phyloP scores from a whole-genome alignment of 37 sponge, comb jelly and placozoan genomes.

The Axinella damicornis region DNA sequence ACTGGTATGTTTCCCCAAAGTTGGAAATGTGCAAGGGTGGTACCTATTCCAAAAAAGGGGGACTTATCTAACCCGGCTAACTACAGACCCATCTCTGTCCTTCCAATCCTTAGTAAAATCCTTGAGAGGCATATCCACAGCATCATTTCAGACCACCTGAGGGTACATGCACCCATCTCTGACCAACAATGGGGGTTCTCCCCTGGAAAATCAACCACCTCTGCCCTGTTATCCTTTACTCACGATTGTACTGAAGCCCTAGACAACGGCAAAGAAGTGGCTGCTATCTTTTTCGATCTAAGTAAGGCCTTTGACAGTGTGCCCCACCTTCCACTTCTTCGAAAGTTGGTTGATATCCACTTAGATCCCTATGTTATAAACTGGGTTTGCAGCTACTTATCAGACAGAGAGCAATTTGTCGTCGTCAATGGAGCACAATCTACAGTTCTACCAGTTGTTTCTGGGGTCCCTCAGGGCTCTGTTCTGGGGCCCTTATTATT shows the following conservation, averaged over 20 bases:
- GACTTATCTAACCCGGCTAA: no score
- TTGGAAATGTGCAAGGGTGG: conserved; percentile 3
- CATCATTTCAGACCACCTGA: neutral
- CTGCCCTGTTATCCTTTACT: neutral
- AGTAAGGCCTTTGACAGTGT: conserved; percentile 38
- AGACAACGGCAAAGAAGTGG: no score
- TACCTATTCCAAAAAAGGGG: conserved; percentile 41
- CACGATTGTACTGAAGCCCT: no score
- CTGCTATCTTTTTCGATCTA: conserved; percentile 15
- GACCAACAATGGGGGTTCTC: conserved; percentile 2
- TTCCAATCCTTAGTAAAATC: conserved; percentile 18
- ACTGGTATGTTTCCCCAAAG: neutral
- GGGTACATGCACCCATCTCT: neutral
- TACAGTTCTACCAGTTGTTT: neutral
- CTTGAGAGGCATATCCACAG: conserved; percentile 5
- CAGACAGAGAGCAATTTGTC: conserved; percentile 15
- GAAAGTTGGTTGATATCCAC: neutral
- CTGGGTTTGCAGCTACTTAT: neutral
- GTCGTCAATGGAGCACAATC: neutral
- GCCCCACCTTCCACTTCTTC: neutral
- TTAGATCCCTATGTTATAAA: neutral
- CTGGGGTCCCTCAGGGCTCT: conserved; percentile 36
- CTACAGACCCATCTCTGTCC: conserved; percentile 30
- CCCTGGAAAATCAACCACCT: neutral
- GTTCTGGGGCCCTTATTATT: conserved; percentile 39